Evolutionary conservation across 1,140 invertebrate species (phyloP), one percentile per base, ranked within the genome.

Genomic region (Euura saliciscinereae): DNA sequence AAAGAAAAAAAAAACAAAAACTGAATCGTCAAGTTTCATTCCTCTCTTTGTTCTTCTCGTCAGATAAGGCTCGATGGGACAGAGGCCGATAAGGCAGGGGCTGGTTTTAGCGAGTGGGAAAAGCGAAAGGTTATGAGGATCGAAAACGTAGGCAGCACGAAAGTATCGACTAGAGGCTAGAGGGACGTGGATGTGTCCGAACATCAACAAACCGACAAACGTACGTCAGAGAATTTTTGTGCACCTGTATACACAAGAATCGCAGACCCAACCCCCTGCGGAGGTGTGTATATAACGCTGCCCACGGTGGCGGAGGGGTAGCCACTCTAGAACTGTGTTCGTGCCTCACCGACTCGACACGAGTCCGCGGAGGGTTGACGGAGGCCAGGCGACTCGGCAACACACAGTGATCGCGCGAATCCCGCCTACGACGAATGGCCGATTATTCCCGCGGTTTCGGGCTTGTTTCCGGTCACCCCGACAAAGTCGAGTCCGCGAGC

Each of bases 161-260:
- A 73, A 77, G 74, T 77, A 77, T 77, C 74, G 76, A 77, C 74
- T 77, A 68, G 51, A 59, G 51, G 51, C 51, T 11, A n/a, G 51
- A n/a, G 51, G 51, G 10, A 3, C 8, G 51, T 59, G 10, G 51
- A 3, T 59, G 51, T 59, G 28, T 28, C 28, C 28, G 28, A 28
- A 59, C 3, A 51, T 28, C 46, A 51, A 51, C 46, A 51, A 7
- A 51, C 46, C 7, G 7, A 51, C 46, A 51, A 7, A 59, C 51
- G 13, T n/a, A 59, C 51, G 51, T 59, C 51, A 6, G 3, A 59
- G 51, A 4, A 6, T 0, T 28, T 28, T 28, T 28, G 0, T 28
- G 28, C 28, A 28, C 28, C 28, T 28, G 28, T 28, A 28, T 28
- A 28, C 28, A 28, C 0, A 28, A 28, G 0, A 28, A 28, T 28